Conservation (phyloP, 1,140 invertebrate species). For the Aphelenchoides fujianensis region DNA sequence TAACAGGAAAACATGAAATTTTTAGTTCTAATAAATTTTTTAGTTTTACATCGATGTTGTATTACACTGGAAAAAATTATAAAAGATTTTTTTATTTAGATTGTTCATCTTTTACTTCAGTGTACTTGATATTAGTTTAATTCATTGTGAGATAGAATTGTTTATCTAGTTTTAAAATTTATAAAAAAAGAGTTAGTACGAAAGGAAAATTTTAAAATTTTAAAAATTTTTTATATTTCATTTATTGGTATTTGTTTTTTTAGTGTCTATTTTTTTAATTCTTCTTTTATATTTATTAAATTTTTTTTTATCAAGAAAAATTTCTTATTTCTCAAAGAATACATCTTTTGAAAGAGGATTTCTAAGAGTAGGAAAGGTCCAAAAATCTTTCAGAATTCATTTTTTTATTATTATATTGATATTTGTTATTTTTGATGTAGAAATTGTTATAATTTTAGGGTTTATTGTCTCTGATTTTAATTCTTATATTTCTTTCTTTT, state of each 20-base stretch:
- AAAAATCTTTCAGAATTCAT: conserved; percentile 46
- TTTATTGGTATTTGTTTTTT: conserved; percentile 32
- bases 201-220: conserved; percentile 35
- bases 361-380: conserved; percentile 34
- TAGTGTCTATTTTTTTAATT: too few species aligned
- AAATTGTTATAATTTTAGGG: conserved; percentile 43
- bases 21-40: conserved; percentile 37
- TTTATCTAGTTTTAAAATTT: conserved; percentile 43
- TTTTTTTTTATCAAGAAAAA: conserved; percentile 41
- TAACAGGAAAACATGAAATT: conserved; percentile 32
- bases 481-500: conserved; percentile 32
- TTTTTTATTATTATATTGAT: conserved; percentile 45
- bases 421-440: conserved; percentile 48
- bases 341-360: conserved; percentile 46
- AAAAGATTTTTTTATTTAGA: conserved; percentile 40
- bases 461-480: conserved; percentile 37
- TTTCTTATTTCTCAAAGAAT: conserved; percentile 36
- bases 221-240: conserved; percentile 30
- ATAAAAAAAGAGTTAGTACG: conserved; percentile 37
- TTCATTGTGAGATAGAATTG: conserved; percentile 49
- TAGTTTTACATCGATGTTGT: conserved; percentile 43
- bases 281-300: conserved; percentile 42
- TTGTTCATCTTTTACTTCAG: conserved; percentile 48
- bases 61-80: conserved; percentile 30
- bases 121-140: conserved; percentile 48